Percentiles rank a stretch among this genome's conserved stretches.
phyloP scores from a whole-genome alignment of 2,888 invertebrate genomes.

The Microchrysa polita region DNA sequence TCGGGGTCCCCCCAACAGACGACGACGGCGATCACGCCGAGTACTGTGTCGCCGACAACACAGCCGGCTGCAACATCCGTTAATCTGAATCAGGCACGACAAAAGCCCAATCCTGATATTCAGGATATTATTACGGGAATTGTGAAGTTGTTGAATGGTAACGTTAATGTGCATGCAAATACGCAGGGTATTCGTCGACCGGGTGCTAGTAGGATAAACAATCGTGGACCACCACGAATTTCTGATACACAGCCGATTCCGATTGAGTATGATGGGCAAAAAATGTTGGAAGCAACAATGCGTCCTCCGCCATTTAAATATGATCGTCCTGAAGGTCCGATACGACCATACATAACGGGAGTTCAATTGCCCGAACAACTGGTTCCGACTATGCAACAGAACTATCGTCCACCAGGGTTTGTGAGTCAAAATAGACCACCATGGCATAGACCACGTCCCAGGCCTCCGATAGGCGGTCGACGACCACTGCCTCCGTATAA shows the following conservation, averaged over 20 bases:
- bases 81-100: slow-evolving; percentile 59
- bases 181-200: slow-evolving; percentile 75
- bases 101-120: slow-evolving; percentile 79
- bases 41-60: slow-evolving; percentile 68
- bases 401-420: slow-evolving; percentile 71
- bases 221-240: slow-evolving; percentile 87
- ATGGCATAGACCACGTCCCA: slow-evolving; percentile 73
- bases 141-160: slow-evolving; percentile 87
- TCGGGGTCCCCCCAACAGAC: slow-evolving; percentile 62
- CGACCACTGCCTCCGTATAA: slow-evolving; percentile 73
- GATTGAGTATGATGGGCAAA: slow-evolving; percentile 65
- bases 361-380: slow-evolving; percentile 80
- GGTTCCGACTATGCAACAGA: slow-evolving; percentile 69
- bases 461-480: slow-evolving; percentile 65
- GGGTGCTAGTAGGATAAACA: slow-evolving; percentile 82
- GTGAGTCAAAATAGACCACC: slow-evolving; percentile 70
- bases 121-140: slow-evolving; percentile 92
- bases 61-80: slow-evolving; percentile 65
- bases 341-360: slow-evolving; percentile 72
- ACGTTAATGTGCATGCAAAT: slow-evolving; percentile 85
- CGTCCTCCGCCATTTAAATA: slow-evolving; percentile 78
- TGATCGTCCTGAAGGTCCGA: slow-evolving; percentile 71
- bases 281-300: slow-evolving; percentile 58
- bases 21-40: slow-evolving; percentile 55
- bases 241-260: slow-evolving; percentile 78